phyloP scores from a whole-genome alignment of 2,797 vertebrate genomes.

The Ispidina lecontei region DNA sequence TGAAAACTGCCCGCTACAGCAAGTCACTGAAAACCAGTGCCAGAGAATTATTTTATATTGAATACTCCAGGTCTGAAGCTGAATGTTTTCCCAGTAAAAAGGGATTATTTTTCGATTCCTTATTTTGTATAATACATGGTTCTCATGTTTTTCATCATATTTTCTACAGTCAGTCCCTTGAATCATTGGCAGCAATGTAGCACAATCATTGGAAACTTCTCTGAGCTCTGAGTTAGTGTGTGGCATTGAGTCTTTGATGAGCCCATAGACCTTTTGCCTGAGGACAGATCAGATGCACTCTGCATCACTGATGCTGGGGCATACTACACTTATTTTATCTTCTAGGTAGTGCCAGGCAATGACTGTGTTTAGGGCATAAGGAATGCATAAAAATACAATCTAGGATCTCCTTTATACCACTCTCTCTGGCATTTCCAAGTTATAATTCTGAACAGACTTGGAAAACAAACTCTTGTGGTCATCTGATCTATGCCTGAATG shows the following conservation, averaged over 20 bases:
- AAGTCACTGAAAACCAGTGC: neutral
- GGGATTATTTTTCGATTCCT: conserved; percentile 8
- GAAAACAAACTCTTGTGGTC: conserved; percentile 53
- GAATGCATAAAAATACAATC: neutral
- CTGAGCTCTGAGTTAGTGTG: neutral
- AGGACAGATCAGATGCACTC: conserved; percentile 9
- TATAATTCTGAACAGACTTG: conserved; percentile 39
- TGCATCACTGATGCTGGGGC: neutral
- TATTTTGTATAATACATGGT: conserved; percentile 48
- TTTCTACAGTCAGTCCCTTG: conserved; percentile 12
- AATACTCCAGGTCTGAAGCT: neutral
- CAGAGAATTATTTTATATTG: neutral
- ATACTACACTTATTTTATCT: neutral
- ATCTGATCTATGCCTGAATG: conserved; percentile 20
- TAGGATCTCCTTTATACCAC: conserved; percentile 6
- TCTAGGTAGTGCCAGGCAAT: neutral
- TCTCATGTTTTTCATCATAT: conserved; percentile 34
- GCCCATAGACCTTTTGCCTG: conserved; percentile 19
- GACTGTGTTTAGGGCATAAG: neutral
- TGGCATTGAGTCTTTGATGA: neutral
- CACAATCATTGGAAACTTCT: neutral
- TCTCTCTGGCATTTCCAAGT: conserved; percentile 34
- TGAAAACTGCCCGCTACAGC: neutral
- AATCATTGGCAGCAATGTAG: neutral
- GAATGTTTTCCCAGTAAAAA: conserved; percentile 30